A percentile compares a stretch with the other conserved stretches of the same genome.
Conservation (phyloP, 2,797 vertebrate genomes). For the Characodon lateralis region DNA sequence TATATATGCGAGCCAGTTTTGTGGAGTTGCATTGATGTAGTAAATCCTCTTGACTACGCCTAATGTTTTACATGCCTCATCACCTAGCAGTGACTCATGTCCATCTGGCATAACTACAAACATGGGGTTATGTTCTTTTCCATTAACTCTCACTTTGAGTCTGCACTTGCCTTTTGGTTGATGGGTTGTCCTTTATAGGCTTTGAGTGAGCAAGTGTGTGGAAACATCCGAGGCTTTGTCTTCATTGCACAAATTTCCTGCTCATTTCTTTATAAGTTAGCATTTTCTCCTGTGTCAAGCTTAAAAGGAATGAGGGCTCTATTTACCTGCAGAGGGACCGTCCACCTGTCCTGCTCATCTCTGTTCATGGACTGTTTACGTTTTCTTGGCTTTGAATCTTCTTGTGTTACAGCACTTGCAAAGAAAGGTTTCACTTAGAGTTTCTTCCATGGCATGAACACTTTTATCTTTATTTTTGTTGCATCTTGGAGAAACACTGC, state of each 20-base stretch:
- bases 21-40: not conserved
- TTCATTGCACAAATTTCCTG: not conserved
- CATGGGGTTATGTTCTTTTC: not conserved
- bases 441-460: not conserved
- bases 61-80: not conserved
- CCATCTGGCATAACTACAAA: slow-evolving; percentile 5
- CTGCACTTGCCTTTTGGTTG: not conserved
- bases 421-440: not conserved
- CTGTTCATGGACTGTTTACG: too few species aligned
- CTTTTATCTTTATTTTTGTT: not conserved
- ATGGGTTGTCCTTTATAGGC: slow-evolving; percentile 5
- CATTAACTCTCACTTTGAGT: not conserved
- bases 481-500: not conserved
- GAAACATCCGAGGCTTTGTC: not conserved
- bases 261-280: not conserved
- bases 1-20: too few species aligned
- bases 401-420: not conserved
- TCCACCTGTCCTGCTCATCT: not conserved
- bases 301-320: not conserved
- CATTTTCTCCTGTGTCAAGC: slow-evolving; percentile 1
- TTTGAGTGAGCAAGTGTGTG: not conserved
- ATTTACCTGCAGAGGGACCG: not conserved
- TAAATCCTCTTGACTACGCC: not conserved
- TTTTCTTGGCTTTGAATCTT: not conserved
- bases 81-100: not conserved